A percentile compares a stretch with the other conserved stretches of the same genome.
Evolutionary conservation across 2,113 vertebrate genomes (phyloP).

Genomic region (Balaenoptera acutorostrata): DNA sequence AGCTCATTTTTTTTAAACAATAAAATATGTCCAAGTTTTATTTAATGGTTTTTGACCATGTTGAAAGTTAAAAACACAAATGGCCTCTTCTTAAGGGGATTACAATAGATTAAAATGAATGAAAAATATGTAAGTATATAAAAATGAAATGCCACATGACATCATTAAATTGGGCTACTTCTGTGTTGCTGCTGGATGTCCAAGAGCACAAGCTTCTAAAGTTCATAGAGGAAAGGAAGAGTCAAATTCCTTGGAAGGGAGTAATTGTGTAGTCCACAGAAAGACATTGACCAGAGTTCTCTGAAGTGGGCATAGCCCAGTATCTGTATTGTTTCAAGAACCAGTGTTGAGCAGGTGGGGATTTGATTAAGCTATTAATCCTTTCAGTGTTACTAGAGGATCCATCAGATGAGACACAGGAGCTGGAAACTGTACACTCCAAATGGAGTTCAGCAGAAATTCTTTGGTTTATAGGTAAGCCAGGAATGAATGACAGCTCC

Average conservation of each 20-base stretch:
- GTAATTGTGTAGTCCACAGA: background rate
- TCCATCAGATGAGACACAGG: background rate
- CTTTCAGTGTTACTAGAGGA: background rate
- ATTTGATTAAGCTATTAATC: rapidly evolving
- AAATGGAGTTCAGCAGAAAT: background rate
- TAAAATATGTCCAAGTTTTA: conserved; percentile 34
- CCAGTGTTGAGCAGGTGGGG: background rate
- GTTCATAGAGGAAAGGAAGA: background rate
- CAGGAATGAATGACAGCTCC: background rate
- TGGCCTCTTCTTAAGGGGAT: background rate
- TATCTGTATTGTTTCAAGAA: background rate
- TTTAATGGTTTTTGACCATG: background rate
- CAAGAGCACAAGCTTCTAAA: background rate
- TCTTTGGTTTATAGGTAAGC: background rate
- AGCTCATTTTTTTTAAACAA: background rate
- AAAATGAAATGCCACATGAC: background rate
- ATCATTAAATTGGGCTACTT: background rate
- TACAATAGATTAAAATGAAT: conserved; percentile 20
- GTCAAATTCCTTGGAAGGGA: background rate
- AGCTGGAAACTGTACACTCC: background rate
- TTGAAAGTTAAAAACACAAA: background rate
- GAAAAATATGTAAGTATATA: conserved; percentile 13
- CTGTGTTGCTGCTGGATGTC: background rate
- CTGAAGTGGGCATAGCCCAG: rapidly evolving
- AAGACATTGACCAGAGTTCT: background rate